Base-by-base conservation (phyloP, 2,888 invertebrate genomes). In the Dryadula phaetusa region DNA sequence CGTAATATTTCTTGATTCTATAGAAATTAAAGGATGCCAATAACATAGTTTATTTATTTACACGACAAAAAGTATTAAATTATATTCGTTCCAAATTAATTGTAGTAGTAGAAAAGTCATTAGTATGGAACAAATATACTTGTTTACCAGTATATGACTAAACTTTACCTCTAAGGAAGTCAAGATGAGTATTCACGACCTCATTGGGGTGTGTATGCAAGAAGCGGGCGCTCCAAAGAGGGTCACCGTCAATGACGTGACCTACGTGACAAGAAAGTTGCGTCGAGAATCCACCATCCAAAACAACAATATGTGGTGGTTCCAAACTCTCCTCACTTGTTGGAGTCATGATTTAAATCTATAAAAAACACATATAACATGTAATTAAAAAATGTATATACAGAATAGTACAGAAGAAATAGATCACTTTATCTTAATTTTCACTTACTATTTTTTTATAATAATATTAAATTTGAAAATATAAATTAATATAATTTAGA, bases 191-290 rank as follows among this genome's bases (percentile, higher is more conserved):
- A 74, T 95, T 94, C 71, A 96, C 94, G 62, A 98, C 95, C 62
- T 96, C 96, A 14, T 96, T 94, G 2, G 97, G 97, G 84, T 97
- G 94, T 1, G 96, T 96, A 66, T 95, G 94, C 70, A 98, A 93
- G 79, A 97, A 96, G 67, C 96, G 94, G 5, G 98, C 96, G 79
- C 97, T 97, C 98, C 98, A 98, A 37, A 98, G 86, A 0, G 98
- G 97, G 85, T 98, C 97, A 0, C 96, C 96, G 82, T 97, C 96
- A 67, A 97, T 95, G 64, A 94, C 94, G 74, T 95, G 94, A 0
- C 95, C 95, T 20, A 96, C 95, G 83, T 96, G 95, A 60, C 95
- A 95, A 2, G 95, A 95, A 74, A 97, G 93, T 85, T 97, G 97
- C 8, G 97, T 95, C 12, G 96, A 96, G 85, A 97, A 97, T 3